These are phyloP conservation scores for Corythaixoides concolor DNA, from an alignment of 2,113 vertebrate species.

Conservation along the genomic window DNA sequence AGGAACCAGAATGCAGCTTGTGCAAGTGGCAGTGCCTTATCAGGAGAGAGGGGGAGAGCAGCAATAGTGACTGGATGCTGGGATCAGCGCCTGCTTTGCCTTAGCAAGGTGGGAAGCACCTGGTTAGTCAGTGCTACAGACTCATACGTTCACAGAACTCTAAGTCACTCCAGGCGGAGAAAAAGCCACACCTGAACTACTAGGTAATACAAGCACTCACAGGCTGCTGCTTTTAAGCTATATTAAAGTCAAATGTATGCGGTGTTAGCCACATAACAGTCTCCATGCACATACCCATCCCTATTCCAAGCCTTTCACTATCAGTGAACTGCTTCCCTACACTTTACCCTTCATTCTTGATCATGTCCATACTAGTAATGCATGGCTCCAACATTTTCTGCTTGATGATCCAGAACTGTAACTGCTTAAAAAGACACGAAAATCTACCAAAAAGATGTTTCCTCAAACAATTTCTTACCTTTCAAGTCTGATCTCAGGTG, in stretches of 20 bases:
- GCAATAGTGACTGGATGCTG: background rate
- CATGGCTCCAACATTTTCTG: background rate
- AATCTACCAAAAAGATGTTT: background rate
- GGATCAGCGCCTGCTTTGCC: fast-evolving
- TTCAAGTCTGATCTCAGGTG: background rate
- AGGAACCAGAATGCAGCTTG: background rate
- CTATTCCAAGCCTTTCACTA: background rate
- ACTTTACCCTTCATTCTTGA: background rate
- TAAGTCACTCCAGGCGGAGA: background rate
- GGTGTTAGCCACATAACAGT: background rate
- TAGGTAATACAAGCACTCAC: background rate
- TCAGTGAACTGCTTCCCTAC: background rate
- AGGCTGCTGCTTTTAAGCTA: background rate
- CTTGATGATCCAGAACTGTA: background rate
- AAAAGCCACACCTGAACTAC: background rate
- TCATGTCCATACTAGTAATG: background rate
- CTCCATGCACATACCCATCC: background rate
- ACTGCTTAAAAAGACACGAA: background rate
- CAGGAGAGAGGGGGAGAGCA: background rate
- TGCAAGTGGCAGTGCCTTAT: background rate
- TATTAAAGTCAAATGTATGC: background rate
- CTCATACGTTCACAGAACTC: background rate
- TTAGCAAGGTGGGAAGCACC: conserved; percentile 3
- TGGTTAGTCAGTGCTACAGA: background rate
- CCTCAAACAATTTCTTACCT: background rate